Evolutionary conservation across 2,113 vertebrate genomes (phyloP).

Genomic region (Daubentonia madagascariensis): DNA sequence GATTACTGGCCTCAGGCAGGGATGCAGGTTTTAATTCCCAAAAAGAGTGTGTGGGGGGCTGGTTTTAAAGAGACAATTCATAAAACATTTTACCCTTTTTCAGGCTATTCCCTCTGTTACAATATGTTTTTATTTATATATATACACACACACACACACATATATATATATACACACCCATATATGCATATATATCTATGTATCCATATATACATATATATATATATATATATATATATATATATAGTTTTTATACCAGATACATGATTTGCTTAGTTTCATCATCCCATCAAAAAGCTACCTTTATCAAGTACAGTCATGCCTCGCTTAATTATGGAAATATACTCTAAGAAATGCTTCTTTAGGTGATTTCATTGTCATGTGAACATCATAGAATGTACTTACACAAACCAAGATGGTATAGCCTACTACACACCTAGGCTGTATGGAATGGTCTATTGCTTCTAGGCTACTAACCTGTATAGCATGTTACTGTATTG

Average conservation of each 20-base stretch:
- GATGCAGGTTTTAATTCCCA: too few relatives aligned
- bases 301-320: background rate
- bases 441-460: background rate
- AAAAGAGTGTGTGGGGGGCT: too few relatives aligned
- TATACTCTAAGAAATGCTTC: background rate
- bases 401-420: background rate
- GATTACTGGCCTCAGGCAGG: too few relatives aligned
- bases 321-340: background rate
- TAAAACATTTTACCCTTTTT: too few relatives aligned
- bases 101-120: too few relatives aligned
- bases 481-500: background rate
- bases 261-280: conserved; percentile 14
- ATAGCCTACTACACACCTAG: background rate
- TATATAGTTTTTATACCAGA: background rate
- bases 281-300: background rate
- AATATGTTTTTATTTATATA: too few relatives aligned
- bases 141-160: too few relatives aligned
- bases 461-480: background rate
- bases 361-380: background rate
- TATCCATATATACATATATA: too few relatives aligned
- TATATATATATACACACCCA: too few relatives aligned
- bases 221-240: too few relatives aligned
- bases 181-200: too few relatives aligned
- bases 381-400: background rate
- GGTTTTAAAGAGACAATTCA: too few relatives aligned